These are phyloP conservation scores for Bombus sibiricus DNA, from an alignment of 1,140 invertebrate genomes.

Conservation along the genomic window DNA sequence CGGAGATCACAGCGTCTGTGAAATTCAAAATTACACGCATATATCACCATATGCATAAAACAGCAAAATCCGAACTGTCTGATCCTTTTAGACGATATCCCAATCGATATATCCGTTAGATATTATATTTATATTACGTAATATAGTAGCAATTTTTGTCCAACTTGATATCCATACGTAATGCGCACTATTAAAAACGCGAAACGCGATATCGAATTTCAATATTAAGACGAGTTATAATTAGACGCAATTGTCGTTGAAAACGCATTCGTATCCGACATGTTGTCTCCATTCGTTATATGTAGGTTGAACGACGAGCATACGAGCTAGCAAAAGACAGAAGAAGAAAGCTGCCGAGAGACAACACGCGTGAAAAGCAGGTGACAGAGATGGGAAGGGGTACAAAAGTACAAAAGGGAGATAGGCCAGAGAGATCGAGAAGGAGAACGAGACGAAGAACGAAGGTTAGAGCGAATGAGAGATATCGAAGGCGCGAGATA, in stretches of 20 bases:
- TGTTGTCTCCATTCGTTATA: slow-evolving; percentile 55
- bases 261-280: slow-evolving; percentile 64
- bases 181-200: not conserved
- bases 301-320: slow-evolving; percentile 32
- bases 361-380: slow-evolving; percentile 21
- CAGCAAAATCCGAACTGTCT: not conserved
- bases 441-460: slow-evolving; percentile 45
- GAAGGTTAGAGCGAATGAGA: slow-evolving; percentile 54
- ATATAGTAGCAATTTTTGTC: not conserved
- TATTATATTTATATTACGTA: too few species aligned
- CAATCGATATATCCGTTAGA: not conserved
- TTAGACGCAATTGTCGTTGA: slow-evolving; percentile 47
- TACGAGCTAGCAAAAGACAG: slow-evolving; percentile 32
- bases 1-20: not conserved
- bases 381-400: slow-evolving; percentile 16
- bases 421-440: slow-evolving; percentile 52
- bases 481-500: slow-evolving; percentile 66
- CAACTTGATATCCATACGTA: not conserved
- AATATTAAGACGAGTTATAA: slow-evolving; percentile 53
- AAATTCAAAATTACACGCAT: not conserved
- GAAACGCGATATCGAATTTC: slow-evolving; percentile 60
- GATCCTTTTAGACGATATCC: not conserved
- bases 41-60: not conserved
- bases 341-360: slow-evolving; percentile 12
- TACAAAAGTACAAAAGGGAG: slow-evolving; percentile 54